Percentiles rank a stretch among this genome's conserved stretches.
phyloP scores from a whole-genome alignment of 2,888 invertebrate species.

The Agonopterix alstromeriana region DNA sequence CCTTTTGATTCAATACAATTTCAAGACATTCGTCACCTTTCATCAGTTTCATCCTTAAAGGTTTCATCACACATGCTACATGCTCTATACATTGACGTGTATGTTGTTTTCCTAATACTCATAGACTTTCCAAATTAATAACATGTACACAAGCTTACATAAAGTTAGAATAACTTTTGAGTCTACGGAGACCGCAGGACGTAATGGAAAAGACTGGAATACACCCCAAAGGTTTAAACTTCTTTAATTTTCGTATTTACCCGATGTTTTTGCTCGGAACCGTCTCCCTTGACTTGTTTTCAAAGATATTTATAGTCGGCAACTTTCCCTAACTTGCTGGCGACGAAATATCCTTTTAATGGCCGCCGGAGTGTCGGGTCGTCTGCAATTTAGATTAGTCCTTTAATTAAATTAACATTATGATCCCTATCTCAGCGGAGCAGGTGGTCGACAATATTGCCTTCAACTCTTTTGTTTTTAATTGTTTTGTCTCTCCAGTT shows the following conservation, averaged over 20 bases:
- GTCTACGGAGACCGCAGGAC: too few species aligned
- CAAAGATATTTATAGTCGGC: slow-evolving; percentile 65
- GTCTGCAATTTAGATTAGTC: slow-evolving; percentile 77
- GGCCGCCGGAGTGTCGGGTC: slow-evolving; percentile 70
- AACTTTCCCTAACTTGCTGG: slow-evolving; percentile 65
- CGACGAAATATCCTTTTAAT: slow-evolving; percentile 74
- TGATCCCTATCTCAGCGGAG: slow-evolving; percentile 69
- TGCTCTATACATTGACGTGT: too few species aligned
- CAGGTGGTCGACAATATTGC: slow-evolving; percentile 71
- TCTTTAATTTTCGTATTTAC: slow-evolving; percentile 37
- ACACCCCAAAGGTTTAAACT: slow-evolving; percentile 15
- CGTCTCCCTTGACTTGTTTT: slow-evolving; percentile 48
- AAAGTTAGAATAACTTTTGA: too few species aligned
- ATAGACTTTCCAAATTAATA: too few species aligned
- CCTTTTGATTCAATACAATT: too few species aligned
- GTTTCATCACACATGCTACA: too few species aligned
- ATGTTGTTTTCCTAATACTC: too few species aligned
- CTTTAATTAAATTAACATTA: slow-evolving; percentile 78
- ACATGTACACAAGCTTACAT: too few species aligned
- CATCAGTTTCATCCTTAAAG: too few species aligned
- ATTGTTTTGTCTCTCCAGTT: slow-evolving; percentile 12
- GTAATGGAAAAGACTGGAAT: slow-evolving; percentile 7
- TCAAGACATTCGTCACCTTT: too few species aligned
- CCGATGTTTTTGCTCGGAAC: slow-evolving; percentile 43
- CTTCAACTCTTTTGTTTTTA: slow-evolving; percentile 49